Evolutionary conservation across 2,113 vertebrate species (phyloP).

Genomic region (Bubo bubo): DNA sequence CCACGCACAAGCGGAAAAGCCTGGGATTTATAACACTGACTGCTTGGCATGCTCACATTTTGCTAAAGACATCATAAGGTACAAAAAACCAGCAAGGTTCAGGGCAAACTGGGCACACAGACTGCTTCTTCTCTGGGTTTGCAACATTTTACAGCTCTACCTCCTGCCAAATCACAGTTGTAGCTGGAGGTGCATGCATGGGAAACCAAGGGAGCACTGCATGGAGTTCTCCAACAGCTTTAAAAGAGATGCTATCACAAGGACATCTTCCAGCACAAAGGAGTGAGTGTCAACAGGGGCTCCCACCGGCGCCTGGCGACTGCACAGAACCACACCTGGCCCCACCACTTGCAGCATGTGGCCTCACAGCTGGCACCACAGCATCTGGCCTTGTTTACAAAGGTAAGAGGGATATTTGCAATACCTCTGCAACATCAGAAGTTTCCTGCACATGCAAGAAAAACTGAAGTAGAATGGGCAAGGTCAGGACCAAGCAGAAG

Average conservation of each 20-base stretch:
- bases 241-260: neutral
- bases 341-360: rapidly evolving
- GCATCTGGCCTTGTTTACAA: neutral
- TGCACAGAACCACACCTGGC: rapidly evolving
- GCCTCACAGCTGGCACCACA: neutral
- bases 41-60: neutral
- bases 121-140: neutral
- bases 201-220: neutral
- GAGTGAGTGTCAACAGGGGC: neutral
- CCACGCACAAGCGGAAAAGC: neutral
- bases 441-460: neutral
- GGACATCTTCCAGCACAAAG: neutral
- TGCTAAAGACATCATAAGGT: neutral
- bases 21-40: neutral
- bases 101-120: neutral
- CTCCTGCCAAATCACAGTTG: rapidly evolving
- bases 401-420: neutral
- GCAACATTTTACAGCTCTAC: neutral
- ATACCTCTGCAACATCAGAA: neutral
- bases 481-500: neutral
- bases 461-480: neutral
- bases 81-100: neutral
- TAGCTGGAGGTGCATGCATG: rapidly evolving
- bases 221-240: neutral
- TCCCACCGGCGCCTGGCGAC: neutral